phyloP scores from a whole-genome alignment of 1,140 invertebrate genomes.

The Pissodes strobi region DNA sequence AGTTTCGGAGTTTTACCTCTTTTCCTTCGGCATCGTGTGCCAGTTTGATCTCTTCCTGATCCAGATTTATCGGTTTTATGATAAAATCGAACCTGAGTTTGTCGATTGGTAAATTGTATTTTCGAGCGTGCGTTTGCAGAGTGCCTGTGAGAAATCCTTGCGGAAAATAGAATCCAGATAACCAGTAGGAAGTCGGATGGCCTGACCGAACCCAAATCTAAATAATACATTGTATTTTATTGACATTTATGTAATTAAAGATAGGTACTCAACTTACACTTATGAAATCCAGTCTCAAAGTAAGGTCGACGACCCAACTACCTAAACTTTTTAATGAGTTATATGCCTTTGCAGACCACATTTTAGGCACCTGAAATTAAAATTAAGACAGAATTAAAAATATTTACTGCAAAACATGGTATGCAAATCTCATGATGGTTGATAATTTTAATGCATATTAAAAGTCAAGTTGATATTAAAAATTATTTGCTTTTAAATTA shows the following conservation, averaged over 20 bases:
- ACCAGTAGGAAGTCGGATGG: constrained; percentile 81
- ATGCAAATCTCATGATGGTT: too few species aligned
- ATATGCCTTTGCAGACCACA: constrained; percentile 83
- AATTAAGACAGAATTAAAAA: too few species aligned
- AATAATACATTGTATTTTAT: constrained; percentile 28
- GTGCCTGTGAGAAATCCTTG: constrained; percentile 89
- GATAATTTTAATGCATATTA: too few species aligned
- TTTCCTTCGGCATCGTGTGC: constrained; percentile 56
- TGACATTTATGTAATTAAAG: neutral
- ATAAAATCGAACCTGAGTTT: constrained; percentile 79
- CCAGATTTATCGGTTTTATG: constrained; percentile 60
- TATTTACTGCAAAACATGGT: too few species aligned
- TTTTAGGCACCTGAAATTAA: constrained; percentile 76
- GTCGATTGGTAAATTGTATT: constrained; percentile 84
- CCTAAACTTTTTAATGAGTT: constrained; percentile 83
- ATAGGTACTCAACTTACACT: constrained; percentile 54
- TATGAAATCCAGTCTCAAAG: constrained; percentile 78
- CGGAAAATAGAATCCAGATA: constrained; percentile 89
- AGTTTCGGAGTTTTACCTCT: constrained; percentile 55
- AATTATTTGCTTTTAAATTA: too few species aligned
- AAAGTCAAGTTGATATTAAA: too few species aligned
- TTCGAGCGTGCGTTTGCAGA: constrained; percentile 82
- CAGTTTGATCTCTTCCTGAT: constrained; percentile 70
- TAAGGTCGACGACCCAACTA: constrained; percentile 82
- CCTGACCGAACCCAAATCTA: constrained; percentile 74